A percentile compares a stretch with the other conserved stretches of the same genome.
Evolutionary conservation across 2,797 vertebrate genomes (phyloP).

Genomic region (Onychomys torridus): DNA sequence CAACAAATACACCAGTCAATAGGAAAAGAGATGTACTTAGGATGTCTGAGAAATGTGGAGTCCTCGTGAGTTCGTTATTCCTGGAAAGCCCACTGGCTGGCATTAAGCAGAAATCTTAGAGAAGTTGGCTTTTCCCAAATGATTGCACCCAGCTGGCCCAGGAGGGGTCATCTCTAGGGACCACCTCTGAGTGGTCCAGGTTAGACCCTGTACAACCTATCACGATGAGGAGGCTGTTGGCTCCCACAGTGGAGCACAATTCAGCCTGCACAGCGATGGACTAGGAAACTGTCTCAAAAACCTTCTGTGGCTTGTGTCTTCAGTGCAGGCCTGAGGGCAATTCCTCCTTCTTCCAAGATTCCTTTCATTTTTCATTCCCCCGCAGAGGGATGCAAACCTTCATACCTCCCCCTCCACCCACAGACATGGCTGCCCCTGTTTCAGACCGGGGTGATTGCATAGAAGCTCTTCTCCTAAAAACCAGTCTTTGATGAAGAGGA

Average conservation of each 20-base stretch:
- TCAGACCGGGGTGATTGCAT: slow-evolving; percentile 18
- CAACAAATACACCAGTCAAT: slow-evolving; percentile 1
- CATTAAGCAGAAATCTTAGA: background rate
- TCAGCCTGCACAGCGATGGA: background rate
- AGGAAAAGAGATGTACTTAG: background rate
- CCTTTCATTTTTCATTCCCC: background rate
- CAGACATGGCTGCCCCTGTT: slow-evolving; percentile 40
- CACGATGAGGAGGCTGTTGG: background rate
- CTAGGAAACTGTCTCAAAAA: background rate
- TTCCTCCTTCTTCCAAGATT: background rate
- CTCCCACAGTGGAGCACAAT: background rate
- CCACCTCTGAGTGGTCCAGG: background rate
- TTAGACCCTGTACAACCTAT: background rate
- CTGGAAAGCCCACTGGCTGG: background rate
- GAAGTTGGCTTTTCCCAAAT: background rate
- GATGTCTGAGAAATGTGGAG: background rate
- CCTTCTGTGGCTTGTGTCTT: background rate
- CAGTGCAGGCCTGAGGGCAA: background rate
- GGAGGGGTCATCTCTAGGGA: background rate
- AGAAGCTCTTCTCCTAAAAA: slow-evolving; percentile 67
- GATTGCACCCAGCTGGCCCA: background rate
- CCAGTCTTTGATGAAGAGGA: slow-evolving; percentile 62
- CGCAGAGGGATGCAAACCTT: background rate
- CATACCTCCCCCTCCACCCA: background rate
- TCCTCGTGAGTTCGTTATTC: background rate